Percentiles rank a stretch among this genome's conserved stretches.
phyloP scores from a whole-genome alignment of 2,797 vertebrate species.

The Numenius phaeopus region DNA sequence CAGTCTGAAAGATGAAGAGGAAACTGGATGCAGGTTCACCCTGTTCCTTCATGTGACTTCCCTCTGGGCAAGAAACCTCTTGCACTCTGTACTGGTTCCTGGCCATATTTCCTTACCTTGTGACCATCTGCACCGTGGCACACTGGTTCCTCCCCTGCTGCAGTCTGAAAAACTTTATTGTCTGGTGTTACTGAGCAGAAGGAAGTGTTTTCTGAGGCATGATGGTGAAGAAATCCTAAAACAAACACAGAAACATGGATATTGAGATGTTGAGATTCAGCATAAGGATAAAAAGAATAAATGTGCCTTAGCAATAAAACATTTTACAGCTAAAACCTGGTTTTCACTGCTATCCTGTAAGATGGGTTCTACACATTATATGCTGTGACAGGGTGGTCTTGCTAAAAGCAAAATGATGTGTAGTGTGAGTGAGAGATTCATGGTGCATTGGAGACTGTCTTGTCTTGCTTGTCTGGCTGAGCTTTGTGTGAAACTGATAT shows the following conservation, averaged over 20 bases:
- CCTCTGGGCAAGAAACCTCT: not conserved
- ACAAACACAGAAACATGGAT: not conserved
- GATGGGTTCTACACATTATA: not conserved
- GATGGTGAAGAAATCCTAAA: not conserved
- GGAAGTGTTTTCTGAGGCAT: not conserved
- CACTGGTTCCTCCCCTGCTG: not conserved
- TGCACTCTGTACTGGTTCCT: not conserved
- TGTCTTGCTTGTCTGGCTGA: constrained; percentile 58
- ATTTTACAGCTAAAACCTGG: not conserved
- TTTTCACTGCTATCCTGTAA: not conserved
- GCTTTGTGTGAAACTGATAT: constrained; percentile 45
- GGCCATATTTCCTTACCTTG: not conserved
- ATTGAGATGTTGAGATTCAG: not conserved
- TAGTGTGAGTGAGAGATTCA: constrained; percentile 31
- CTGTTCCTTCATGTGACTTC: not conserved
- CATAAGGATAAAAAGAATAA: constrained; percentile 6
- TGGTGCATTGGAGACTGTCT: constrained; percentile 20
- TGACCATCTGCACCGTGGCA: not conserved
- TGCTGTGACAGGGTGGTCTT: constrained; percentile 47
- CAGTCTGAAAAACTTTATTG: not conserved
- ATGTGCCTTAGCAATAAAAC: not conserved
- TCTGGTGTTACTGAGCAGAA: not conserved
- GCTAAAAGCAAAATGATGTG: constrained; percentile 50
- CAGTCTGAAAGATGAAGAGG: not conserved
- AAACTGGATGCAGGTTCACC: not conserved